phyloP scores from a whole-genome alignment of 64 coral and sea anemone genomes.

The Pachyseris speciosa region DNA sequence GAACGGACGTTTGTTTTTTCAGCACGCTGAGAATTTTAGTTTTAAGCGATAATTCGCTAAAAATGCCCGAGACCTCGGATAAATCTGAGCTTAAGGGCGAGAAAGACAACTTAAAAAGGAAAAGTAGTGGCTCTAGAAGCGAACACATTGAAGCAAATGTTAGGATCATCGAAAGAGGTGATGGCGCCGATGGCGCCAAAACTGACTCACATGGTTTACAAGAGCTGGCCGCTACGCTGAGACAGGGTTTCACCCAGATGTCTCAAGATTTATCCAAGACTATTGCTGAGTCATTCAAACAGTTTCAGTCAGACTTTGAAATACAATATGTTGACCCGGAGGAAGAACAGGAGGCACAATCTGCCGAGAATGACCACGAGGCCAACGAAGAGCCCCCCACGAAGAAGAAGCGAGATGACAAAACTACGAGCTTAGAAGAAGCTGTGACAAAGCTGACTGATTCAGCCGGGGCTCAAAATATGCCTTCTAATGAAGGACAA shows the following conservation, averaged over 20 bases:
- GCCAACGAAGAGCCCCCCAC: constrained; percentile 13
- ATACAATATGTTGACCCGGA: neutral
- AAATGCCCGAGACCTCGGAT: constrained; percentile 12
- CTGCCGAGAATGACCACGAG: neutral
- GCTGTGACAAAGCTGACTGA: constrained; percentile 36
- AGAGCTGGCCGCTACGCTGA: constrained; percentile 12
- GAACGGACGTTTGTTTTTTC: neutral
- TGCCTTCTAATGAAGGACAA: constrained; percentile 38
- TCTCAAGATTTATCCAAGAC: constrained; percentile 20
- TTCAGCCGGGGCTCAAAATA: neutral
- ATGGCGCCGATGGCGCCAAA: constrained; percentile 51
- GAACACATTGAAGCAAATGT: neutral
- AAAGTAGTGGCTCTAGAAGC: neutral
- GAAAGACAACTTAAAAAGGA: constrained; percentile 27
- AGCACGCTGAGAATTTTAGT: neutral
- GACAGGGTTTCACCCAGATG: neutral
- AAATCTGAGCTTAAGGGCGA: constrained; percentile 31
- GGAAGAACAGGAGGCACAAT: neutral
- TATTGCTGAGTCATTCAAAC: constrained; percentile 42
- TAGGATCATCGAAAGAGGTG: no score
- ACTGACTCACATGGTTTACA: neutral
- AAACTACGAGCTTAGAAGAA: constrained; percentile 21
- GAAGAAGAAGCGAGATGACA: constrained; percentile 8
- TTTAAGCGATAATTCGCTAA: constrained; percentile 61
- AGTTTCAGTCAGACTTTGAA: constrained; percentile 26